phyloP scores from a whole-genome alignment of 2,888 invertebrate species.

The Noctua comes region DNA sequence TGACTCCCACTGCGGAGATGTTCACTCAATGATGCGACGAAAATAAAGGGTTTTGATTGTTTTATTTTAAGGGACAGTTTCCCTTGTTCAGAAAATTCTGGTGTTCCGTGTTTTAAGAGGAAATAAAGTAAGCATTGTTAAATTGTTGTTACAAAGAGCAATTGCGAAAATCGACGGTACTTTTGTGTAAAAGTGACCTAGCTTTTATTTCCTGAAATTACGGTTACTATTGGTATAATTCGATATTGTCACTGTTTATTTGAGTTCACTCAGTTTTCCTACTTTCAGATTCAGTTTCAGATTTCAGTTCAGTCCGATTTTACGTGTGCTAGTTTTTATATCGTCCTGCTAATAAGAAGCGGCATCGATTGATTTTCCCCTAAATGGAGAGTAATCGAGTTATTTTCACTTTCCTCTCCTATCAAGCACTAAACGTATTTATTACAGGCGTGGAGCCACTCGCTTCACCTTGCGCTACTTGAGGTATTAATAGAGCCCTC shows the following conservation, averaged over 20 bases:
- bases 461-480: slow-evolving; percentile 62
- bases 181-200: neutral
- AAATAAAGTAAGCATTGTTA: slow-evolving; percentile 13
- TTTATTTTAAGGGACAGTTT: neutral
- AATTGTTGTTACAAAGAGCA: neutral
- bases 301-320: neutral
- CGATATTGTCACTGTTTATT: neutral
- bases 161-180: neutral
- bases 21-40: slow-evolving; percentile 21
- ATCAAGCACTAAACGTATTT: slow-evolving; percentile 48
- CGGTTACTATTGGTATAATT: neutral
- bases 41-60: slow-evolving; percentile 33
- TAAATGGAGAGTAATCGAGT: slow-evolving; percentile 12
- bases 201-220: slow-evolving; percentile 14
- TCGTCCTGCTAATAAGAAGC: neutral
- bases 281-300: neutral
- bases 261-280: neutral
- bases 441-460: slow-evolving; percentile 35
- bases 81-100: slow-evolving; percentile 5
- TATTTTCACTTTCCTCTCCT: slow-evolving; percentile 38
- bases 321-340: neutral
- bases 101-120: slow-evolving; percentile 11
- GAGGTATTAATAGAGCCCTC: slow-evolving; percentile 61
- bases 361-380: neutral
- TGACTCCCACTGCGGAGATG: neutral